Base-by-base conservation (phyloP, 1,140 invertebrate genomes). In the Geopemphigus sp. region DNA sequence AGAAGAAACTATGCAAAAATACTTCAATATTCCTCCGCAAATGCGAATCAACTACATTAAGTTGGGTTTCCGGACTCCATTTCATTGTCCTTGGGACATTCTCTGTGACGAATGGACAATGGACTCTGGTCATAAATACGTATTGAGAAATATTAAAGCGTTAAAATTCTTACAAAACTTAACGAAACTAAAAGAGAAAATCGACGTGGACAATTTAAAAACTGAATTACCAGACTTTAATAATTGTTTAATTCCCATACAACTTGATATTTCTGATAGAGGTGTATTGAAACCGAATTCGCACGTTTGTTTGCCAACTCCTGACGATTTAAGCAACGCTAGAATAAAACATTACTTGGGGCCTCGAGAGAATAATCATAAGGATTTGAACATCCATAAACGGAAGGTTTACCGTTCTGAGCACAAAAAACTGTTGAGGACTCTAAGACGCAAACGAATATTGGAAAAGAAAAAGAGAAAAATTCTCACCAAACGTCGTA, bases 21-120 rank as follows among this genome's bases (percentile, higher is more conserved):
- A 78, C n/a, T 85, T 82, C 82, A 89, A 85, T 73, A 85, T 88
- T 82, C 95, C 95, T 57, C 93, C 95, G 15, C 92, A 93, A 82
- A 95, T 94, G 86, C 87, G 95, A 82, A 89, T 90, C 0, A 97
- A 96, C 85, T 96, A 90, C 84, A 86, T 87, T 0, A 96, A 94
- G 85, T 86, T 95, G 56, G 90, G 90, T 14, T 89, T 95, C 53
- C 85, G 86, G 14, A 91, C 90, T 84, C 95, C 95, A 14, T 96
- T 96, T 84, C 84, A 84, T 57, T 92, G 89, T 82, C 90, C 91
- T 53, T 97, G 93, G 93, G 85, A 86, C 39, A 83, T 89, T 59
- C 85, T 96, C 15, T 83, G 92, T 61, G 88, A 87, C 47, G 92
- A 94, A 82, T 95, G 93, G 93, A 83, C 84, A 39, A 45, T 63